phyloP scores from a whole-genome alignment of 2,888 invertebrate genomes.

The Germaria angustata region DNA sequence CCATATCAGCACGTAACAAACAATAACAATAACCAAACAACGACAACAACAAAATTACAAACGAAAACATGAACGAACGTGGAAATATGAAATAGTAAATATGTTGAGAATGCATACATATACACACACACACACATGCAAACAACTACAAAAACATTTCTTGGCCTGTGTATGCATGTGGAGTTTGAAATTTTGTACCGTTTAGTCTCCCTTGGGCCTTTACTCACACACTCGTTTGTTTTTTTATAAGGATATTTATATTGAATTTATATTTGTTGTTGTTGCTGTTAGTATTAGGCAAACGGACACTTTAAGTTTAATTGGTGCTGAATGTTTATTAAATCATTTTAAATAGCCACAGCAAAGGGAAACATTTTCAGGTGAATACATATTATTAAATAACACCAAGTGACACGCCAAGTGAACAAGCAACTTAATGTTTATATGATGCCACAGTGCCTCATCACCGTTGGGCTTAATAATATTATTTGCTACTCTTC shows the following conservation, averaged over 20 bases:
- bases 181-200: neutral
- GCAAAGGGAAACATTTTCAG: neutral
- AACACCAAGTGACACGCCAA: neutral
- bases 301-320: neutral
- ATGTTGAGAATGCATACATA: neutral
- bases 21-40: conserved; percentile 18
- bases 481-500: conserved; percentile 12
- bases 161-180: neutral
- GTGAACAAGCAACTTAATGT: neutral
- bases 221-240: neutral
- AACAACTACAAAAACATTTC: neutral
- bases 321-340: neutral
- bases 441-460: neutral
- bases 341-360: neutral
- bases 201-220: neutral
- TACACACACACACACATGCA: neutral
- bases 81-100: conserved; percentile 36
- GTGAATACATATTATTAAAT: no score
- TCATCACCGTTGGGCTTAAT: conserved; percentile 1
- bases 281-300: neutral
- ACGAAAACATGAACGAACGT: conserved; percentile 32
- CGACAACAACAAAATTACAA: conserved; percentile 4
- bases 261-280: neutral
- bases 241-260: neutral
- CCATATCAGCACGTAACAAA: conserved; percentile 48